These are phyloP conservation scores for Macrobrachium rosenbergii DNA, from an alignment of 1,140 invertebrate species.

Conservation along the genomic window DNA sequence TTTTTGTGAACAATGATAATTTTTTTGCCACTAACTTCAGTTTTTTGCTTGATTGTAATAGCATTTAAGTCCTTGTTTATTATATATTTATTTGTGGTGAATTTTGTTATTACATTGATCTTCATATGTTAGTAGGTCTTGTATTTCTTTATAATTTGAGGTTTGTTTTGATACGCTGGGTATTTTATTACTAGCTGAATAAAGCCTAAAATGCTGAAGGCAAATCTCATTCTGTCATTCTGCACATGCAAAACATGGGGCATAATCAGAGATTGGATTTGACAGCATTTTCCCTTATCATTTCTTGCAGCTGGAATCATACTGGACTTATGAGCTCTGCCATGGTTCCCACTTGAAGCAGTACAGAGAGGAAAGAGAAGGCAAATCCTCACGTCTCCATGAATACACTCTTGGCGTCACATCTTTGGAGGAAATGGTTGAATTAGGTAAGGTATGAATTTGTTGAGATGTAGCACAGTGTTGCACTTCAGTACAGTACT, in stretches of 20 bases:
- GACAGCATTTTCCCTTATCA: slow-evolving; percentile 40
- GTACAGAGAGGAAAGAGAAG: slow-evolving; percentile 95
- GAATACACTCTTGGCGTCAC: slow-evolving; percentile 86
- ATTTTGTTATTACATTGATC: too few species aligned
- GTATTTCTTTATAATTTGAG: too few species aligned
- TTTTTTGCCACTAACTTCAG: too few species aligned
- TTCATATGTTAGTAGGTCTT: too few species aligned
- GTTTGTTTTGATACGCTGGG: too few species aligned
- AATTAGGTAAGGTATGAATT: slow-evolving; percentile 69
- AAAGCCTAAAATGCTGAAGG: not conserved
- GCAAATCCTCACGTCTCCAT: slow-evolving; percentile 77
- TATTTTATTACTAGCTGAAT: too few species aligned
- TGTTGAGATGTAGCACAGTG: not conserved
- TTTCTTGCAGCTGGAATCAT: slow-evolving; percentile 83
- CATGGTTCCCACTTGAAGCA: slow-evolving; percentile 92
- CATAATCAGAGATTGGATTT: not conserved
- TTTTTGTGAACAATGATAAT: too few species aligned
- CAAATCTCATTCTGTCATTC: slow-evolving; percentile 33
- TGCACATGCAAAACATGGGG: not conserved
- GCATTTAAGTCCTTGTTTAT: too few species aligned
- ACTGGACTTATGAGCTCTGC: slow-evolving; percentile 98
- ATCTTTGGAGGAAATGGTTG: slow-evolving; percentile 73
- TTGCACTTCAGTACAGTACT: too few species aligned
- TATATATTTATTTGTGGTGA: too few species aligned
- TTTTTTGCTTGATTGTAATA: too few species aligned